A percentile compares a stretch with the other conserved stretches of the same genome.
Conservation (phyloP, 2,113 vertebrate genomes). For the Tonatia bakeri region DNA sequence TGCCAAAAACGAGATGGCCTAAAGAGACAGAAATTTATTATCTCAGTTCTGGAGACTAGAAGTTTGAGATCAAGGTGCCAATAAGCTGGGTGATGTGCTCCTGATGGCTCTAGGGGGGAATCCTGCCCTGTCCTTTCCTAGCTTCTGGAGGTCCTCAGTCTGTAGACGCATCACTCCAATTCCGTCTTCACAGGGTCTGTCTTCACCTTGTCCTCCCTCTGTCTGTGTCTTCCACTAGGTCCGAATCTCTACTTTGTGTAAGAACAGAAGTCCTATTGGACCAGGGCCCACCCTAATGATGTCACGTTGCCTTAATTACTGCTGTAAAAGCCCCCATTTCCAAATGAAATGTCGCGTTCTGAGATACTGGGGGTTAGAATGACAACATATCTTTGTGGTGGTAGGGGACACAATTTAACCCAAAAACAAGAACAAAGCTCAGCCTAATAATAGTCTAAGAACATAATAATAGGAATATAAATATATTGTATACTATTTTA, state of each 20-base stretch:
- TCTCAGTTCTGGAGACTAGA: not conserved
- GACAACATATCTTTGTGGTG: not conserved
- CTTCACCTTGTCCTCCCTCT: not conserved
- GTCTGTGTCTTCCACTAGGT: not conserved
- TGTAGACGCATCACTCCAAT: not conserved
- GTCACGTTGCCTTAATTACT: not conserved
- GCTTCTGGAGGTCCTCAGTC: not conserved
- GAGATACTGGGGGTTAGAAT: not conserved
- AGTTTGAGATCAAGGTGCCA: not conserved
- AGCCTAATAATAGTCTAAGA: not conserved
- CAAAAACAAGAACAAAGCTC: not conserved
- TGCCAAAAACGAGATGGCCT: not conserved
- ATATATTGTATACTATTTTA: not conserved
- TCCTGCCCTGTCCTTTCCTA: not conserved
- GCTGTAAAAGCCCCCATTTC: not conserved
- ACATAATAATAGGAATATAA: not conserved
- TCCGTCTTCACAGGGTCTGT: not conserved
- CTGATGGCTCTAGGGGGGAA: not conserved
- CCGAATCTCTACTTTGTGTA: not conserved
- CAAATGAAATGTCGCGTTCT: not conserved
- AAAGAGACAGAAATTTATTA: not conserved
- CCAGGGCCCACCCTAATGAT: not conserved
- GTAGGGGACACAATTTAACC: not conserved
- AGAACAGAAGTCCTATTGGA: not conserved
- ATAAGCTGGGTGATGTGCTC: not conserved